Evolutionary conservation across 2,797 vertebrate genomes (phyloP).

Genomic region (Carduelis carduelis): DNA sequence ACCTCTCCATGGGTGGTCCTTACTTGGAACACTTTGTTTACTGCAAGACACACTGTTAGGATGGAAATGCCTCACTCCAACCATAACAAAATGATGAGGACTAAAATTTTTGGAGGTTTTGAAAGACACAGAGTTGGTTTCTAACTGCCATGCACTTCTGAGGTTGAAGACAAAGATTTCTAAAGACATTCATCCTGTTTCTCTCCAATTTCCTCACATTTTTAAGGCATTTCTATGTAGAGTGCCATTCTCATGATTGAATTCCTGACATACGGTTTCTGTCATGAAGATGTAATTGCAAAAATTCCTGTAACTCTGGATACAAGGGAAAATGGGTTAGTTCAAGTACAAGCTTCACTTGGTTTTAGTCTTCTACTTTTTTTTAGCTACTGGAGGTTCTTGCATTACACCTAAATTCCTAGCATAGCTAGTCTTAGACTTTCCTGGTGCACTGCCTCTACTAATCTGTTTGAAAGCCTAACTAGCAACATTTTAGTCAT

Average conservation of each 20-base stretch:
- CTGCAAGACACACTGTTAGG: neutral
- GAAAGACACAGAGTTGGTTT: neutral
- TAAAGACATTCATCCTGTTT: neutral
- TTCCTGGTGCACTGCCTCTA: neutral
- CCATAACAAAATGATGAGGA: neutral
- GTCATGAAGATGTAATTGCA: constrained; percentile 10
- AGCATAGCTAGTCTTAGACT: neutral
- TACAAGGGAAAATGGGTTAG: neutral
- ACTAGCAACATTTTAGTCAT: neutral
- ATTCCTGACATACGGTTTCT: neutral
- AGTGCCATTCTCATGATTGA: neutral
- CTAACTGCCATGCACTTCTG: neutral
- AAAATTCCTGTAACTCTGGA: neutral
- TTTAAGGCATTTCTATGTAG: constrained; percentile 8
- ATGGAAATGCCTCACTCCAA: neutral
- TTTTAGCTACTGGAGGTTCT: neutral
- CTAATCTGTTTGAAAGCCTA: neutral
- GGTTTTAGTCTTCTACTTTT: neutral
- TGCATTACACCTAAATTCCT: neutral
- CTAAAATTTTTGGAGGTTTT: neutral
- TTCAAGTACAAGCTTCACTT: neutral
- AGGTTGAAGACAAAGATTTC: constrained; percentile 6
- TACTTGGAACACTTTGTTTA: neutral
- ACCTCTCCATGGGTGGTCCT: neutral
- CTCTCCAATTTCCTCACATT: neutral